Evolutionary conservation across 2,797 vertebrate genomes (phyloP), one percentile per base, ranked within the genome.

Genomic region (Scleropages formosus): DNA sequence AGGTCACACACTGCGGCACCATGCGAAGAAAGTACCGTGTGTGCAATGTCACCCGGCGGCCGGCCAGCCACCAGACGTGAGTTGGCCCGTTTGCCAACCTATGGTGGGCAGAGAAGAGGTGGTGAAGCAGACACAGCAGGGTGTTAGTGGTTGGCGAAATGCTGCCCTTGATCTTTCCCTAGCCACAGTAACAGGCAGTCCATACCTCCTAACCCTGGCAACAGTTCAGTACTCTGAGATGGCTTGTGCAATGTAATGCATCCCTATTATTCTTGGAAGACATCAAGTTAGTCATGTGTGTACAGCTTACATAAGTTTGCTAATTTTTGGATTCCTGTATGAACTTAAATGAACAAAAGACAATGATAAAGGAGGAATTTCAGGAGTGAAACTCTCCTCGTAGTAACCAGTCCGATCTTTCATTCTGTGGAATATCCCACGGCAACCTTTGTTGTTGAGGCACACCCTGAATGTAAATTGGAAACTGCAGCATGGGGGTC

Each of bases 61-160:
- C 98, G 75, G 97, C 98, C 83, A 99, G 96, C 92, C 97, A 98
- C 90, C 98, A 99, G 92, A 99, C 97, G 97, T 99, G 95, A 98
- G 95, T 92, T 87, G 87, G 78, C 65, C 68, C 75, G 64, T 18
- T 70, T 61, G 75, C 11, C 64, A n/a, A 24, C 51, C 65, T 51
- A 6, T 39, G 2, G 31, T 39, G 2, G 31, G 31, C 39, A 31
- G n/a, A n/a, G n/a, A n/a, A n/a, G 75, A 80, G 56, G 53, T 10
- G n/a, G n/a, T 39, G 31, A 39, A 44, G 78, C 80, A 65, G 49
- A 64, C 65, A 73, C 31, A 65, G 77, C 31, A 39, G 61, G 68
- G 49, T 53, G 20, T 56, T n/a, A 13, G 20, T 6, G 47, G 16
- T 13, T 69, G 20, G 51, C 51, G 20, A 69, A 12, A 69, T 20